Evolutionary conservation across 2,113 vertebrate species (phyloP), one percentile per base, ranked within the genome.

Genomic region (Sylvia atricapilla): DNA sequence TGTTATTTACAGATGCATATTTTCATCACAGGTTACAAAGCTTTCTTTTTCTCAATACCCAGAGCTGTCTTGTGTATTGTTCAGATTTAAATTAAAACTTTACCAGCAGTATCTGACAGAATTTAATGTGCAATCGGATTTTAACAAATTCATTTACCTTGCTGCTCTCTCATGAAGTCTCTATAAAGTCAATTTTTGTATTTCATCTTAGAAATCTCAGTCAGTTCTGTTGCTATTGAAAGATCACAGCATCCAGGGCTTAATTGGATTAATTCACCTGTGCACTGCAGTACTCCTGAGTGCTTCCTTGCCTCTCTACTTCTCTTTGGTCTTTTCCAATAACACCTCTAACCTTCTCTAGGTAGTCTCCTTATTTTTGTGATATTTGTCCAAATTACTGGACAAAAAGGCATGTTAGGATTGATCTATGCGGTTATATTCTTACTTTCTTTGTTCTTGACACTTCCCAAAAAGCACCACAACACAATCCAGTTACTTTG

Each of bases 261-360:
- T 39, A 44, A 4, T 0, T n/a, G 23, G 64, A 47, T 60, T 64
- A 44, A 31, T 43, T 67, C 0, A 8, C 11, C n/a, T 1, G 1
- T n/a, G 46, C 9, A 5, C 25, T 52, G 67, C 0, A 0, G 52
- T 15, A 15, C 14, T 17, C 30, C 55, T 3, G 5, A 53, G 31
- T 62, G 41, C 50, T 58, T 84, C 35, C 16, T 11, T 7, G 7
- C 21, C 24, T 47, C 81, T 46, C 44, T 28, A 5, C 9, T 69
- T 58, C 33, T 74, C 23, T 66, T 77, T 74, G 13, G 27, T 37
- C 60, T 84, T 69, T 82, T 58, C n/a, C 24, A 49, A 47, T 13
- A 67, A 21, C 21, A 62, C 41, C 15, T 84, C 24, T 77, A 77
- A 47, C 31, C 24, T 44, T 43, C 56, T 66, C 7, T 60, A 52